Evolutionary conservation across 1,140 invertebrate genomes (phyloP), one percentile per base, ranked within the genome.

Genomic region (Euwallacea fornicatus): DNA sequence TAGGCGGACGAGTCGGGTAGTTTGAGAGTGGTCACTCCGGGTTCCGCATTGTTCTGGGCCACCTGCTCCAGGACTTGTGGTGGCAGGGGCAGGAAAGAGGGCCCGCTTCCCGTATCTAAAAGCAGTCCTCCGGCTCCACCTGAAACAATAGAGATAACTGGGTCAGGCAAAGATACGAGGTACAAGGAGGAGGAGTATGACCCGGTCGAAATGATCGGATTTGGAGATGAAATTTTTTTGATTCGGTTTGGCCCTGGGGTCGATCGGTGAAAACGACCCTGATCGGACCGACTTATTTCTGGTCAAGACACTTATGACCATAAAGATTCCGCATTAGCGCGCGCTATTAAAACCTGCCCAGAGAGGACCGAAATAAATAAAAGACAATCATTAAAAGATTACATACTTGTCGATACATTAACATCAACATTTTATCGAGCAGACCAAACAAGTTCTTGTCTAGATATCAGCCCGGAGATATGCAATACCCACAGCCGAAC

Each of bases 61-160:
- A 90, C 85, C 77, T 89, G 88, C 44, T 89, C 88, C 41, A 89
- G 83, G 58, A 88, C 87, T 65, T 86, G 82, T 0, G 87, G 83
- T 2, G 88, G 88, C 47, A 89, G 84, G 72, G 88, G 88, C 11
- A 89, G 85, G 43, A 89, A 87, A 9, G 87, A 87, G 2, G 81
- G 80, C 13, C 87, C 85, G 43, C 84, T 85, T 21, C 85, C 85
- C 9, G 85, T 79, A 60, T 82, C 81, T 82, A 82, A 76, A 80
- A 82, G 78, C 77, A 82, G 71, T 81, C 81, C 81, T 80, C 81
- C 80, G 78, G 81, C 74, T 81, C 81, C 79, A 68, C 79, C 81
- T 82, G 77, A 8, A 82, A 82, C 77, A 79, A 79, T 15, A 33
- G n/a, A 56, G 54, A 56, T 33, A 33, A 33, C 21, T 4, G 4